These are phyloP conservation scores for Limenitis camilla DNA, from an alignment of 2,888 invertebrate genomes.

Conservation along the genomic window DNA sequence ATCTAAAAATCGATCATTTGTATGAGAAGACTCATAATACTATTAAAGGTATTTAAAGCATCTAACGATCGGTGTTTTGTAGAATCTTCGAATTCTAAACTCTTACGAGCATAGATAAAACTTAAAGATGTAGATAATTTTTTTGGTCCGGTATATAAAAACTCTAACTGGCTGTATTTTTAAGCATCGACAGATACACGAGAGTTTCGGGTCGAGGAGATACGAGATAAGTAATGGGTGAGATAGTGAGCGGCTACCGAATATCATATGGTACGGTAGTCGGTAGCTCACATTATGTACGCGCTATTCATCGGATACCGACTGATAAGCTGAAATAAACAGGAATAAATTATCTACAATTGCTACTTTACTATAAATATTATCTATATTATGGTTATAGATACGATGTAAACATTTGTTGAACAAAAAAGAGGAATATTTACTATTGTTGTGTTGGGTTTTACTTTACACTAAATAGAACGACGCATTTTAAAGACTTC, in stretches of 20 bases:
- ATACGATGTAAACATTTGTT: no score
- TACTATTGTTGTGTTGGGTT: no score
- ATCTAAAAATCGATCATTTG: slow-evolving; percentile 17
- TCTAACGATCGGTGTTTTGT: slow-evolving; percentile 37
- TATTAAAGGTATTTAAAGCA: slow-evolving; percentile 43
- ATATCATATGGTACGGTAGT: slow-evolving; percentile 56
- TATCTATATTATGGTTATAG: no score
- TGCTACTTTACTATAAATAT: no score
- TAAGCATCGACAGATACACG: slow-evolving; percentile 62
- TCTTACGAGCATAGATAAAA: slow-evolving; percentile 51
- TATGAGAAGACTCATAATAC: slow-evolving; percentile 14
- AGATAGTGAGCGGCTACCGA: slow-evolving; percentile 56
- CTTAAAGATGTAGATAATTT: slow-evolving; percentile 40
- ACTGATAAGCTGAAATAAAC: slow-evolving; percentile 51
- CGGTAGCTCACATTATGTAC: slow-evolving; percentile 32
- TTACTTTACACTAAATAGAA: no score
- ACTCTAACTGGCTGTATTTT: slow-evolving; percentile 53
- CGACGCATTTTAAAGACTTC: no score
- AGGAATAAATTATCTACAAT: slow-evolving; percentile 27
- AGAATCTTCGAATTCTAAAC: slow-evolving; percentile 53
- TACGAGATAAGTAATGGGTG: slow-evolving; percentile 64
- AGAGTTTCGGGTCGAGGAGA: slow-evolving; percentile 39
- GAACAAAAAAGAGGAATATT: no score
- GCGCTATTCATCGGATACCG: slow-evolving; percentile 54
- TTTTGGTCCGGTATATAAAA: slow-evolving; percentile 35